These are phyloP conservation scores for Stramonita haemastoma DNA, from an alignment of 2,888 invertebrate species.

Conservation along the genomic window DNA sequence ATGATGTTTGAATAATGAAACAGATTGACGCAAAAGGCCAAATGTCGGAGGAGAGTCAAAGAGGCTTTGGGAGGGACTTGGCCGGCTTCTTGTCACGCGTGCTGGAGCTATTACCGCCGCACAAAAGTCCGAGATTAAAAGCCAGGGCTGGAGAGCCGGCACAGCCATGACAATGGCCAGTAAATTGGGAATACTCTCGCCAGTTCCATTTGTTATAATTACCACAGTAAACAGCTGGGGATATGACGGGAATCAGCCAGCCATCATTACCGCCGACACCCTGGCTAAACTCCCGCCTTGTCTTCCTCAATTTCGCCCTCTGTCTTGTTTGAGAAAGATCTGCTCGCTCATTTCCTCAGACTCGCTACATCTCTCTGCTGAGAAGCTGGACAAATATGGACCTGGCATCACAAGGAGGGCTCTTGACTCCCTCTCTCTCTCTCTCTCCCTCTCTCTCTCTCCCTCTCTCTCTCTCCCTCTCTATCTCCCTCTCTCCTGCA, in stretches of 20 bases:
- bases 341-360: slow-evolving; percentile 44
- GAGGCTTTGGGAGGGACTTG: slow-evolving; percentile 40
- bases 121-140: slow-evolving; percentile 45
- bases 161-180: slow-evolving; percentile 35
- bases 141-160: slow-evolving; percentile 21
- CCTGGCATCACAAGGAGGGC: slow-evolving; percentile 27
- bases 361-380: slow-evolving; percentile 33
- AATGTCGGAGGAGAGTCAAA: slow-evolving; percentile 38
- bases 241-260: slow-evolving; percentile 50
- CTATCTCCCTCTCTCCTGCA: background rate
- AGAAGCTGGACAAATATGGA: slow-evolving; percentile 40
- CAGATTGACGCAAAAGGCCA: slow-evolving; percentile 44
- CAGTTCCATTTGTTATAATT: slow-evolving; percentile 51
- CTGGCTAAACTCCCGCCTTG: slow-evolving; percentile 44
- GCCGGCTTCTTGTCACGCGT: slow-evolving; percentile 19
- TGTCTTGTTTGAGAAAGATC: slow-evolving; percentile 51
- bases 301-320: slow-evolving; percentile 48
- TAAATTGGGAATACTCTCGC: slow-evolving; percentile 49
- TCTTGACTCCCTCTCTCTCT: slow-evolving; percentile 8
- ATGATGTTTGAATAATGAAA: slow-evolving; percentile 46
- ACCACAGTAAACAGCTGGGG: slow-evolving; percentile 49
- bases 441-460: background rate
- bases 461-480: no score
- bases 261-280: slow-evolving; percentile 43
- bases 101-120: slow-evolving; percentile 37